Evolutionary conservation across 1,140 invertebrate species (phyloP), one percentile per base, ranked within the genome.

Genomic region (Aphelenchoides avenae): DNA sequence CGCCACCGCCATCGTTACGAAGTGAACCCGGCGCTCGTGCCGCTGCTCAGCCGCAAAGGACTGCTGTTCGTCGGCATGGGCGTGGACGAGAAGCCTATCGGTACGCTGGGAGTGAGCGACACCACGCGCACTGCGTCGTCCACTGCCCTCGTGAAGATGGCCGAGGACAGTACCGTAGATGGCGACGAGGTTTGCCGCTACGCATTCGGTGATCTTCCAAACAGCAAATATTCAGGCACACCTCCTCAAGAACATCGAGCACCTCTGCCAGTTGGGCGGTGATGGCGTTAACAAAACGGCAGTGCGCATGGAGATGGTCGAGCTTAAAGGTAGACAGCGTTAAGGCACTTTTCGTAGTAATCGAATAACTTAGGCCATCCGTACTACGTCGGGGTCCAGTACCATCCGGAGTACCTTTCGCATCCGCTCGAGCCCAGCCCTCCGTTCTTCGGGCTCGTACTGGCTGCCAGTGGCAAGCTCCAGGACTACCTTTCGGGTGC

Each of bases 371-470:
- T 13, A 81, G 56, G 81, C 61, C 92, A 98, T 81, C 87, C 86
- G 0, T 99, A 89, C 77, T 99, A 88, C 79, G 87, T 95, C 11
- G 89, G 87, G 0, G 91, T 91, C 0, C 95, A 98, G 79, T 99
- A 88, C 78, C 94, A 98, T 80, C 94, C 94, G 0, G 94, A 98
- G 78, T 99, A 97, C 79, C 81, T 95, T 15, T 93, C 89, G 0
- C 82, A 92, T 1, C 93, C 94, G 0, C 78, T 95, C 46, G 87
- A 86, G 61, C 92, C 94, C 0, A 94, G 90, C 30, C 89, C 94
- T 3, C 91, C 91, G 3, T 99, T 95, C 75, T 80, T 96, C 52
- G 95, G 95, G 48, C 81, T 99, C 1, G 86, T 98, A 63, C 81
- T 95, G 46, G 89, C 90, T 7, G 85, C 89, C 1, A 84, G 85